These are phyloP conservation scores for Anas bahamensis DNA, from an alignment of 2,797 vertebrate species.

Conservation along the genomic window DNA sequence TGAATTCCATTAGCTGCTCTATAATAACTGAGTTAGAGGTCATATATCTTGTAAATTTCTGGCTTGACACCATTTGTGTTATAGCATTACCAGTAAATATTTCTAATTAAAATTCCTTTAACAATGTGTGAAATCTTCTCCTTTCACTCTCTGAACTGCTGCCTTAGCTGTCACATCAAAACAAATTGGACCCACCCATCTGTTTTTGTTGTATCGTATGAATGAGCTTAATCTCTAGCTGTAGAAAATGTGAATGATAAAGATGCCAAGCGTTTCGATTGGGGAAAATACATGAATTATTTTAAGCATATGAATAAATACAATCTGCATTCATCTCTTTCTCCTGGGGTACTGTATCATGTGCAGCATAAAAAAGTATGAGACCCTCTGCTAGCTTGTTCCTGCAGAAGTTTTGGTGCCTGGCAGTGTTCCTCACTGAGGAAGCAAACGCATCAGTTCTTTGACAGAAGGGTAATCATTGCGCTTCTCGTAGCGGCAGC, in stretches of 20 bases:
- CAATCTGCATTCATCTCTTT: neutral
- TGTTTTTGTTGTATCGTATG: neutral
- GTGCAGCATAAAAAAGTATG: neutral
- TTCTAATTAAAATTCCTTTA: constrained; percentile 72
- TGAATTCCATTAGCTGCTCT: constrained; percentile 75
- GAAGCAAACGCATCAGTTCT: neutral
- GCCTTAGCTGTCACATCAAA: constrained; percentile 31
- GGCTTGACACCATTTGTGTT: constrained; percentile 62
- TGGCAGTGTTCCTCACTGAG: neutral
- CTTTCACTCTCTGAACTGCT: constrained; percentile 12
- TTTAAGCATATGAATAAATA: neutral
- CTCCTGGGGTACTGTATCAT: neutral
- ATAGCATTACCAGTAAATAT: constrained; percentile 70
- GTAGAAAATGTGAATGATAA: constrained; percentile 1
- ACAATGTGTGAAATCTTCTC: constrained; percentile 36
- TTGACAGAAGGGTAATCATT: neutral
- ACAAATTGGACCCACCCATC: neutral
- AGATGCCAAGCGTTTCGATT: neutral
- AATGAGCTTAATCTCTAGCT: constrained; percentile 3
- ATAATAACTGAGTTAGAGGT: constrained; percentile 75
- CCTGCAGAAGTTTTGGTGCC: neutral
- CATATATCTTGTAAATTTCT: constrained; percentile 67
- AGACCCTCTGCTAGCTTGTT: neutral
- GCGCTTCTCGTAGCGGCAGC: neutral
- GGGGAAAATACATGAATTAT: neutral